A percentile compares a stretch with the other conserved stretches of the same genome.
Conservation (phyloP, 2,113 vertebrate genomes). For the Tapirus terrestris region DNA sequence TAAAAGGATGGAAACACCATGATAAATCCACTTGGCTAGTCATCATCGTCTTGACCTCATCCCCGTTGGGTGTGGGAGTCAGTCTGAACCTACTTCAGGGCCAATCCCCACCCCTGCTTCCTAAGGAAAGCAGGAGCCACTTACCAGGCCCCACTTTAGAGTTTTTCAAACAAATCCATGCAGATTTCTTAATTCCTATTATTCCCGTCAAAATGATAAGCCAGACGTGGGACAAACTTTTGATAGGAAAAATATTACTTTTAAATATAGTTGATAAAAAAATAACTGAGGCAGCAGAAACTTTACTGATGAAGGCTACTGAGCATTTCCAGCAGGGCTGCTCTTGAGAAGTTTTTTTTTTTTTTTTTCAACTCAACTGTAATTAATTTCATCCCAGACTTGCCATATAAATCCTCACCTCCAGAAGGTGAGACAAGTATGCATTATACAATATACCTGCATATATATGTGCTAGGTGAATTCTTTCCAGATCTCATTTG, state of each 20-base stretch:
- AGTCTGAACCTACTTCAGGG: background rate
- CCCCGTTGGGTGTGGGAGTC: background rate
- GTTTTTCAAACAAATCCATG: background rate
- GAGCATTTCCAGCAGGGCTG: background rate
- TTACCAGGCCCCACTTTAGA: background rate
- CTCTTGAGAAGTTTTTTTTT: background rate
- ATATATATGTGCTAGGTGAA: background rate
- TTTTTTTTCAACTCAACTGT: background rate
- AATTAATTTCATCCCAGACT: constrained; percentile 64
- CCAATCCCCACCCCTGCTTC: rapidly evolving
- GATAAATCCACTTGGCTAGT: background rate
- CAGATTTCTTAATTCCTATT: constrained; percentile 57
- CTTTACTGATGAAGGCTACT: constrained; percentile 53
- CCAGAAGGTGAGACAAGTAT: background rate
- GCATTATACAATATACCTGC: background rate
- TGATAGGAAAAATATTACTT: background rate
- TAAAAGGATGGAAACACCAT: background rate
- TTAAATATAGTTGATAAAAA: constrained; percentile 54
- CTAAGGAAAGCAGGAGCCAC: background rate
- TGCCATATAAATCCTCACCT: background rate
- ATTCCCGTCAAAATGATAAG: constrained; percentile 42
- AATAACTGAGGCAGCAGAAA: constrained; percentile 47
- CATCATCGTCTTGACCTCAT: background rate
- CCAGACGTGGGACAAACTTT: background rate
- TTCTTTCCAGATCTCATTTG: constrained; percentile 12